Conservation (phyloP, 2,888 invertebrate species). For the Imbricaverruca yamaguchii region DNA sequence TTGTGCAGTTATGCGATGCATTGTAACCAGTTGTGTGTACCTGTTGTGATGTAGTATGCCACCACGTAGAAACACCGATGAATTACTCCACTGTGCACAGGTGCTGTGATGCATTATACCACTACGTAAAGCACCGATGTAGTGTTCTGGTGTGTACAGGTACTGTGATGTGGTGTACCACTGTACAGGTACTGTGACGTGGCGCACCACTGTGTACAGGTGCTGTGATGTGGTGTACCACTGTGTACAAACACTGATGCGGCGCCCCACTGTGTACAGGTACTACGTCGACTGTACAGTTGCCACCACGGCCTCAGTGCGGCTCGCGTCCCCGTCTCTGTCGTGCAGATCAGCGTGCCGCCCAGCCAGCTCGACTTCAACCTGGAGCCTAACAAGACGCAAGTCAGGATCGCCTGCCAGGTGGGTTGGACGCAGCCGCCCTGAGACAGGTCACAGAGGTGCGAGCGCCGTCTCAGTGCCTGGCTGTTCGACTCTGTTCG, state of each 20-base stretch:
- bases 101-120: too few relatives aligned
- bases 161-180: too few relatives aligned
- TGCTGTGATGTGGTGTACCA: not conserved
- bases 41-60: too few relatives aligned
- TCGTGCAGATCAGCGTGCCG: slow-evolving; percentile 44
- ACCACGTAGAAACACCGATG: too few relatives aligned
- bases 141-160: too few relatives aligned
- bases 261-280: slow-evolving; percentile 33
- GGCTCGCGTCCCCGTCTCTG: slow-evolving; percentile 45
- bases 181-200: not conserved
- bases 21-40: too few relatives aligned
- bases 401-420: slow-evolving; percentile 47
- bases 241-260: not conserved
- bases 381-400: slow-evolving; percentile 54
- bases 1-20: too few relatives aligned
- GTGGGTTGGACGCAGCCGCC: slow-evolving; percentile 37
- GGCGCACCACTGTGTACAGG: slow-evolving; percentile 33
- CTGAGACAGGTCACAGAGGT: too few relatives aligned
- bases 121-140: too few relatives aligned
- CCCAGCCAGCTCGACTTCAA: slow-evolving; percentile 50
- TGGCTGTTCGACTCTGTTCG: too few relatives aligned
- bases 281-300: slow-evolving; percentile 40
- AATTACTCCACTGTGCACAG: too few relatives aligned
- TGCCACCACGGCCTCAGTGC: slow-evolving; percentile 39
- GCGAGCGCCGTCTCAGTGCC: too few relatives aligned